Percentiles rank a stretch among this genome's conserved stretches.
These are phyloP conservation scores for Irena cyanogastra DNA, from an alignment of 2,113 vertebrate genomes.

Conservation along the genomic window DNA sequence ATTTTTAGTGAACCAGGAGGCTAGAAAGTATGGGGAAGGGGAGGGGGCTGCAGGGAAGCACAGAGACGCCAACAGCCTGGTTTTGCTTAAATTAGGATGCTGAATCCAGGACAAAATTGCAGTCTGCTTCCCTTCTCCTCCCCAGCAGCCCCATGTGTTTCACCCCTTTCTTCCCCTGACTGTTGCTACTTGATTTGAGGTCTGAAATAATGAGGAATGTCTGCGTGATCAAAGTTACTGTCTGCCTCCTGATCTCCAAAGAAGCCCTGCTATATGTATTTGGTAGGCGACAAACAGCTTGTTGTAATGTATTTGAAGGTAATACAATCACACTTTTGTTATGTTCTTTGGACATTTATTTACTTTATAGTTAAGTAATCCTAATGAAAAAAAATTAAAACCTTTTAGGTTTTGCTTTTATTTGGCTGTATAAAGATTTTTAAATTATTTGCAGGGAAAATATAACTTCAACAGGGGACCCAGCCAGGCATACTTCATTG, in stretches of 20 bases:
- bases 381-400: not conserved
- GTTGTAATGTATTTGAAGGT: slow-evolving; percentile 42
- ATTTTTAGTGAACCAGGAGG: slow-evolving; percentile 56
- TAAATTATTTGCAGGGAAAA: not conserved
- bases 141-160: slow-evolving; percentile 32
- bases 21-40: not conserved
- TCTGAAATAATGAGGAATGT: slow-evolving; percentile 64
- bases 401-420: not conserved
- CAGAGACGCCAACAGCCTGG: not conserved
- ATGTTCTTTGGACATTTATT: slow-evolving; percentile 1
- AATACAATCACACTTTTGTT: slow-evolving; percentile 8
- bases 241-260: slow-evolving; percentile 43
- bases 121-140: slow-evolving; percentile 34
- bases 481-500: not conserved
- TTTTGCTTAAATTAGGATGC: slow-evolving; percentile 53
- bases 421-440: not conserved
- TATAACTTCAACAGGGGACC: not conserved
- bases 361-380: slow-evolving; percentile 26
- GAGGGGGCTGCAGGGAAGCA: slow-evolving; percentile 20
- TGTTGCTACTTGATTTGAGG: slow-evolving; percentile 57
- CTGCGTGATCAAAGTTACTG: slow-evolving; percentile 56
- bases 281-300: slow-evolving; percentile 32
- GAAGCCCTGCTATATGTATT: slow-evolving; percentile 27
- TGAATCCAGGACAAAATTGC: slow-evolving; percentile 39
- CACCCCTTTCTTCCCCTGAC: slow-evolving; percentile 30